Percentiles rank a stretch among this genome's conserved stretches.
Evolutionary conservation across 2,797 vertebrate species (phyloP).

Genomic region (Chanos chanos): DNA sequence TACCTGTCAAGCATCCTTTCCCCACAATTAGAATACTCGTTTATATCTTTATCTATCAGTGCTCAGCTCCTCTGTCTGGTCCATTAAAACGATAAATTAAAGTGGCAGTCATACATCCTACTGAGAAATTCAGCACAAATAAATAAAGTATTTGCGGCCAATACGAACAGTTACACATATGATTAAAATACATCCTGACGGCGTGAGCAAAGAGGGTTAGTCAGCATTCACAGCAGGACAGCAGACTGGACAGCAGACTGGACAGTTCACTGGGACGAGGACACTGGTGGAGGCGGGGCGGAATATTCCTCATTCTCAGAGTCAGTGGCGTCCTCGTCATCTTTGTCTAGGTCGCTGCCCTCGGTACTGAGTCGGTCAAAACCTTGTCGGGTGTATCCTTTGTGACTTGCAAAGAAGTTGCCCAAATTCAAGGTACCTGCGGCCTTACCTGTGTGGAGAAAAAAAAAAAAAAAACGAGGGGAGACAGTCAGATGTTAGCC

Average conservation of each 20-base stretch:
- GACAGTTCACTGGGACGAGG: constrained; percentile 55
- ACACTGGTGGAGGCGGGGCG: constrained; percentile 68
- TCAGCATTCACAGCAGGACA: constrained; percentile 21
- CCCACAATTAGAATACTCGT: constrained; percentile 40
- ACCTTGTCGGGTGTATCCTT: constrained; percentile 91
- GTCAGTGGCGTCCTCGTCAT: constrained; percentile 87
- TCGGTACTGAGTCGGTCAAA: constrained; percentile 96
- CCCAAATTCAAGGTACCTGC: constrained; percentile 87
- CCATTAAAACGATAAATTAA: constrained; percentile 48
- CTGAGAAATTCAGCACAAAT: constrained; percentile 47
- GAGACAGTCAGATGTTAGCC: no score
- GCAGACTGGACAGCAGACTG: constrained; percentile 28
- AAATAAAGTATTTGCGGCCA: constrained; percentile 74
- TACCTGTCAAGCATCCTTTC: constrained; percentile 7
- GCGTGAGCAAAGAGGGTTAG: constrained; percentile 66
- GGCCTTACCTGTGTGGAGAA: constrained; percentile 84
- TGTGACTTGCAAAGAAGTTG: constrained; percentile 90
- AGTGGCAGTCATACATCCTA: constrained; percentile 43
- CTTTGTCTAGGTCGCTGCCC: constrained; percentile 93
- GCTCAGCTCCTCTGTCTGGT: constrained; percentile 40
- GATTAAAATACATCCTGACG: constrained; percentile 80
- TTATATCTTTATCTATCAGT: constrained; percentile 37
- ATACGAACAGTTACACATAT: constrained; percentile 81
- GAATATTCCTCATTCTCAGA: constrained; percentile 92
- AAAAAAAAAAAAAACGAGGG: no score